Base-by-base conservation (phyloP, 2,113 vertebrate genomes). In the Apus apus region DNA sequence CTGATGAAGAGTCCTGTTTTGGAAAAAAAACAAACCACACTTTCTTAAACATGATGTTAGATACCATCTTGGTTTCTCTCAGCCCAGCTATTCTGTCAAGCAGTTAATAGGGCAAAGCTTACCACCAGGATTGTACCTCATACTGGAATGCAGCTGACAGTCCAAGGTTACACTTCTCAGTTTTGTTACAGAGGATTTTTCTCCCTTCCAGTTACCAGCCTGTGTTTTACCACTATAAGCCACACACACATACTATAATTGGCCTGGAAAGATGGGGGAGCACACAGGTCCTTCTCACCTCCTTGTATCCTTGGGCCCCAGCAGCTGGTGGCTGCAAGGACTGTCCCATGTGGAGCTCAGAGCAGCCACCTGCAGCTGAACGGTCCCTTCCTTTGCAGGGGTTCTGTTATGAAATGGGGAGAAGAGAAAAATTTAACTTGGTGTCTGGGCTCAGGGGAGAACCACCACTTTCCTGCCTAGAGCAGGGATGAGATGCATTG, bases 221-320 rank as follows among this genome's bases (percentile, higher is more conserved):
- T 85, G 62, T 57, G 51, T 50, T 45, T 72, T 65, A 54, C 60
- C 75, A 34, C 51, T 29, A 9, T 8, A 71, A 87, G 48, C 50
- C 57, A 40, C 54, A 65, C 53, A 36, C 23, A 15, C 6, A 0
- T 25, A 5, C 3, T 26, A 27, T 12, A 22, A 40, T 0, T 45
- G 50, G 13, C 30, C 40, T 61, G 64, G 67, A 65, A 80, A 66
- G 36, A 5, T 0, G 0, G 19, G 21, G 1, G 9, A 72, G 17
- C 40, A 20, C 45, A 13, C 0, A 0, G 43, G 15, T 1, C 18
- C 23, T 56, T 30, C 85, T 68, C 71, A 45, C 17, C 32, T 72
- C 23, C 15, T 30, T 6, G 14, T 4, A 7, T 3, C 65, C 46
- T 26, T 6, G 25, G 58, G 32, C 32, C 25, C 30, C 73, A 19